Evolutionary conservation across 2,888 invertebrate species (phyloP).

Genomic region (Lottia gigantea): DNA sequence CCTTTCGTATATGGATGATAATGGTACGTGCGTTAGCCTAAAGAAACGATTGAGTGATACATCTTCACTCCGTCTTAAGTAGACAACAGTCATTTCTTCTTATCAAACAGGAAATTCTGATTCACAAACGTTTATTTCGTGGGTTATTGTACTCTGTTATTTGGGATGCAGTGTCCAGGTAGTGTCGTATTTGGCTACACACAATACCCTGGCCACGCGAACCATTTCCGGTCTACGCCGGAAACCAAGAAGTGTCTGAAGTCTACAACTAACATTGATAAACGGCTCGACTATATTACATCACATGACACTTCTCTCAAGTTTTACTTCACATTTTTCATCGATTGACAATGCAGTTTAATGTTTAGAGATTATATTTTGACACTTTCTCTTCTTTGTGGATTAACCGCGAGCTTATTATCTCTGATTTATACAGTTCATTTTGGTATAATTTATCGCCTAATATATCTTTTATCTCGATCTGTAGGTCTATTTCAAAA

Average conservation of each 20-base stretch:
- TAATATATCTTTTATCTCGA: too few relatives aligned
- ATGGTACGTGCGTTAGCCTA: too few relatives aligned
- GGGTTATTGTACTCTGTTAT: neutral
- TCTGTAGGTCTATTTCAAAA: too few relatives aligned
- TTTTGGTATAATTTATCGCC: too few relatives aligned
- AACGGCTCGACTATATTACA: neutral
- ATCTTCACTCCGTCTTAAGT: too few relatives aligned
- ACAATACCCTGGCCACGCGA: constrained; percentile 4
- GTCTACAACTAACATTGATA: neutral
- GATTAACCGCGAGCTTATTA: too few relatives aligned
- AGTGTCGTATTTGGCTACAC: neutral
- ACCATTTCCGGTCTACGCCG: constrained; percentile 6
- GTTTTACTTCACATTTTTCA: neutral
- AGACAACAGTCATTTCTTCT: neutral
- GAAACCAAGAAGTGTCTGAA: neutral
- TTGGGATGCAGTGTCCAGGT: neutral
- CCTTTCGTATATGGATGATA: too few relatives aligned
- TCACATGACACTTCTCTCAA: neutral
- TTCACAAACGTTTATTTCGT: neutral
- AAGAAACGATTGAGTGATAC: too few relatives aligned
- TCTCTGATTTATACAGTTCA: too few relatives aligned
- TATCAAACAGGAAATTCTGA: constrained; percentile 5
- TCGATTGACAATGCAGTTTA: neutral
- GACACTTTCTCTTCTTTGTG: too few relatives aligned
- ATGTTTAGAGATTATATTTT: neutral